Percentiles rank a stretch among this genome's conserved stretches.
phyloP scores from a whole-genome alignment of 2,113 vertebrate species.

The Indicator indicator region DNA sequence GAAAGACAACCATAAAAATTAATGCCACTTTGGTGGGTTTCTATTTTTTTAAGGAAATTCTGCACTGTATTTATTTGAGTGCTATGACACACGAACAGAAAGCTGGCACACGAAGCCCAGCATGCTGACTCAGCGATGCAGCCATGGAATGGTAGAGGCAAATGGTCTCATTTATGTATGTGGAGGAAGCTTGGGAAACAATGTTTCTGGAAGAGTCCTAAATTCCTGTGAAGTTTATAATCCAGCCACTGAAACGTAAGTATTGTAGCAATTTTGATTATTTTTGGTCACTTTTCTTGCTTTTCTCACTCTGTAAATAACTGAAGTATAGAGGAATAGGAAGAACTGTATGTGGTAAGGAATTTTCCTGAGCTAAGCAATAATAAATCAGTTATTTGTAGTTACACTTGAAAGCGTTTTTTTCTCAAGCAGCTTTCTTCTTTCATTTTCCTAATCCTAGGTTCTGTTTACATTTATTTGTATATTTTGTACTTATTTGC shows the following conservation, averaged over 20 bases:
- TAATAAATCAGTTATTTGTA: neutral
- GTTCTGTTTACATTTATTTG: neutral
- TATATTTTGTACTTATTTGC: neutral
- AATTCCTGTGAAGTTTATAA: conserved; percentile 97
- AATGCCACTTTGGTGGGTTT: conserved; percentile 60
- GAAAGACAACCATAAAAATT: neutral
- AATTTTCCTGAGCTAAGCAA: neutral
- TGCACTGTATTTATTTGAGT: conserved; percentile 94
- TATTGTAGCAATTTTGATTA: neutral
- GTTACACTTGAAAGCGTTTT: neutral
- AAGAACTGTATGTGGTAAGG: neutral
- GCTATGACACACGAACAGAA: conserved; percentile 95
- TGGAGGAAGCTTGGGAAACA: conserved; percentile 94
- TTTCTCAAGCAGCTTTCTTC: neutral
- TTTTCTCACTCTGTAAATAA: neutral
- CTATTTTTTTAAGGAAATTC: conserved; percentile 86
- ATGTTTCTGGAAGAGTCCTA: conserved; percentile 92
- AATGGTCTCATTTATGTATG: conserved; percentile 95
- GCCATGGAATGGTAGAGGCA: conserved; percentile 94
- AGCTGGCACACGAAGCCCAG: conserved; percentile 94
- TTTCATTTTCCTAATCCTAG: neutral
- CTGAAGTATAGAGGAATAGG: neutral
- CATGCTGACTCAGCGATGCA: conserved; percentile 95
- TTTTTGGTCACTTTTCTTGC: neutral
- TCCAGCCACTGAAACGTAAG: conserved; percentile 92